phyloP scores from a whole-genome alignment of 2,888 invertebrate species.

The Dryadula phaetusa region DNA sequence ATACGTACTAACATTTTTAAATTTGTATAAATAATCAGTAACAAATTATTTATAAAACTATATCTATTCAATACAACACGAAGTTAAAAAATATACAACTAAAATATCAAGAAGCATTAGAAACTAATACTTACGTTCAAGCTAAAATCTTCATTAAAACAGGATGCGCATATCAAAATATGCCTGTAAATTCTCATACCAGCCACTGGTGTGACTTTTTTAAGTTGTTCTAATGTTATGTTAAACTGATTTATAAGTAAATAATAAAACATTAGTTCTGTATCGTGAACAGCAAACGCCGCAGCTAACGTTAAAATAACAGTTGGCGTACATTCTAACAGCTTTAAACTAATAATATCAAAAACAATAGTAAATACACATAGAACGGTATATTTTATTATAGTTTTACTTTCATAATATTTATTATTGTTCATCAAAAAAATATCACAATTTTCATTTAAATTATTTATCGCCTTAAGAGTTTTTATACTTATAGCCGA shows the following conservation, averaged over 20 bases:
- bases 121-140: slow-evolving; percentile 56
- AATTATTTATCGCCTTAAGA: slow-evolving; percentile 51
- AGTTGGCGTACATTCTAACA: slow-evolving; percentile 44
- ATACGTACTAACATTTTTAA: too few relatives aligned
- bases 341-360: slow-evolving; percentile 54
- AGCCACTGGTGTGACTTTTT: slow-evolving; percentile 45
- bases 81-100: too few relatives aligned
- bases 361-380: slow-evolving; percentile 50
- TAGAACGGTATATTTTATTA: slow-evolving; percentile 43
- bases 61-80: too few relatives aligned
- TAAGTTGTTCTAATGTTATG: slow-evolving; percentile 55
- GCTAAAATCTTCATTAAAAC: slow-evolving; percentile 62
- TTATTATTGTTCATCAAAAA: slow-evolving; percentile 40
- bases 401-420: slow-evolving; percentile 48
- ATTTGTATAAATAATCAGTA: too few relatives aligned
- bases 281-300: slow-evolving; percentile 60
- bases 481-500: slow-evolving; percentile 49
- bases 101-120: background rate
- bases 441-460: slow-evolving; percentile 59
- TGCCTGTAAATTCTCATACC: slow-evolving; percentile 63
- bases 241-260: slow-evolving; percentile 62
- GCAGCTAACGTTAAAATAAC: slow-evolving; percentile 51
- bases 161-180: slow-evolving; percentile 57
- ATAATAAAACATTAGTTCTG: slow-evolving; percentile 60
- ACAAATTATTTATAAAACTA: too few relatives aligned